A percentile compares a stretch with the other conserved stretches of the same genome.
Evolutionary conservation across 2,888 invertebrate genomes (phyloP).

Genomic region (Rhagonycha lutea): DNA sequence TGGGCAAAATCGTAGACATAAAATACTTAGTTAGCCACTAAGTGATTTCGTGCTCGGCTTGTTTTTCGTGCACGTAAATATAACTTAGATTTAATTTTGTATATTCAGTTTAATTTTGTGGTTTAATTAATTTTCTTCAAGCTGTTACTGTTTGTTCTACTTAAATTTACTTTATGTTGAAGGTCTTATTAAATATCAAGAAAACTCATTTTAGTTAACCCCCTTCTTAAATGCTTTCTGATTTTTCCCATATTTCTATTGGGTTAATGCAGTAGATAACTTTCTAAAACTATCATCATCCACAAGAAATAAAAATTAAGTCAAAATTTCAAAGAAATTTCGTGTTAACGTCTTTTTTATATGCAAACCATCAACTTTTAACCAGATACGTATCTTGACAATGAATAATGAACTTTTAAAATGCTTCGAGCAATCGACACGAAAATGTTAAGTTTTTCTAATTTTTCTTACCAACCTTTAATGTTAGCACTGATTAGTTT

Average conservation of each 20-base stretch:
- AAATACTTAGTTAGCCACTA: slow-evolving; percentile 21
- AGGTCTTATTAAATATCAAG: slow-evolving; percentile 3
- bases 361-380: slow-evolving; percentile 12
- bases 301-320: background rate
- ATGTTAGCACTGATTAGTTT: background rate
- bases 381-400: slow-evolving; percentile 9
- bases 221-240: background rate
- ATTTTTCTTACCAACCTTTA: background rate
- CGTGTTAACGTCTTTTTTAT: slow-evolving; percentile 9
- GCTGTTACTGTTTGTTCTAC: slow-evolving; percentile 1
- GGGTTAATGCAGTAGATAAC: background rate
- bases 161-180: slow-evolving; percentile 4
- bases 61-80: slow-evolving; percentile 9
- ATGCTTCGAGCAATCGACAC: slow-evolving; percentile 14
- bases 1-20: slow-evolving; percentile 18
- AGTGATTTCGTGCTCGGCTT: slow-evolving; percentile 20
- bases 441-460: slow-evolving; percentile 11
- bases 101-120: slow-evolving; percentile 6
- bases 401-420: slow-evolving; percentile 19
- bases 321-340: background rate
- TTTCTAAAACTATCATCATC: background rate
- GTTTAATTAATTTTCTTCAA: slow-evolving; percentile 8
- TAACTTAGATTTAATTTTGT: background rate
- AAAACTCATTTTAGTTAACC: background rate
- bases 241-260: background rate